phyloP scores from a whole-genome alignment of 2,113 vertebrate species.

The Pseudorasbora parva region DNA sequence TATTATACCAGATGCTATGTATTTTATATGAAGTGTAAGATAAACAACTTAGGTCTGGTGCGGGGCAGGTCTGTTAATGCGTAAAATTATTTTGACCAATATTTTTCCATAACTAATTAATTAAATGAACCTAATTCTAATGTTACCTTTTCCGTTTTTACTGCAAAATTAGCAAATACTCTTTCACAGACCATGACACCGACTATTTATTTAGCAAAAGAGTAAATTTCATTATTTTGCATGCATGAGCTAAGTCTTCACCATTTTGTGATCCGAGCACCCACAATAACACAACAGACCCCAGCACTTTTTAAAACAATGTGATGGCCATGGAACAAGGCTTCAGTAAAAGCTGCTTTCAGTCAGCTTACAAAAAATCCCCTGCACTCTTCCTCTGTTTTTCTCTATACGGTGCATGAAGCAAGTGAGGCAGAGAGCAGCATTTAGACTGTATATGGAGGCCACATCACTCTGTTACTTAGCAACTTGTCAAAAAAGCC shows the following conservation, averaged over 20 bases:
- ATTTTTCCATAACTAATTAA: too few species aligned
- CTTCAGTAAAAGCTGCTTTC: constrained; percentile 12
- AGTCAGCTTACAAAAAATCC: background rate
- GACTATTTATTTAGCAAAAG: background rate
- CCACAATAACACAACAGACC: background rate
- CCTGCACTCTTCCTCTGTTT: constrained; percentile 2
- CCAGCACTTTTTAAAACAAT: background rate
- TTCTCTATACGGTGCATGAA: constrained; percentile 2
- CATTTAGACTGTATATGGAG: constrained; percentile 45
- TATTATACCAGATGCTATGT: too few species aligned
- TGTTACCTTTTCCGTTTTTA: too few species aligned
- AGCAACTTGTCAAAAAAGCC: constrained; percentile 56
- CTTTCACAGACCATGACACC: background rate
- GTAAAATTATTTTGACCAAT: too few species aligned
- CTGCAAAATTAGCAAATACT: background rate
- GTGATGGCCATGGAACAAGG: background rate
- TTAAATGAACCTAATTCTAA: too few species aligned
- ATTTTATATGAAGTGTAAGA: too few species aligned
- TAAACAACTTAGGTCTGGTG: too few species aligned
- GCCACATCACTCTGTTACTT: constrained; percentile 53
- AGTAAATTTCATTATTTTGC: background rate
- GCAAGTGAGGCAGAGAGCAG: constrained; percentile 35
- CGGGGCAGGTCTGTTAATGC: too few species aligned
- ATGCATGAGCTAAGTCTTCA: background rate
- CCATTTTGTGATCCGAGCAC: background rate